These are phyloP conservation scores for Brenthis hecate DNA, from an alignment of 2,888 invertebrate genomes.

Conservation along the genomic window DNA sequence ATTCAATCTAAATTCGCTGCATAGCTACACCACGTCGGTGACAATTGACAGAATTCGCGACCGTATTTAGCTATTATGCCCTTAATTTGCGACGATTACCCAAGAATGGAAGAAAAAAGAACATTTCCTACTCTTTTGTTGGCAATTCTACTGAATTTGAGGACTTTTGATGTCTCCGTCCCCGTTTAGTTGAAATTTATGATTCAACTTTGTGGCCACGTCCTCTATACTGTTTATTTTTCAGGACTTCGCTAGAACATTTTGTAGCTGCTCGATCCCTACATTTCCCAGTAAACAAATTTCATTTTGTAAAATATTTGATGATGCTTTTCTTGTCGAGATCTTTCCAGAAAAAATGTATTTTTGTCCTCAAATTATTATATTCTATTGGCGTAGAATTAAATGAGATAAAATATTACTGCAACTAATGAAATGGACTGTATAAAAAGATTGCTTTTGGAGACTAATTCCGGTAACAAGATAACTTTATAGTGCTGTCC, in stretches of 20 bases:
- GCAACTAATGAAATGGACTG: conserved; percentile 10
- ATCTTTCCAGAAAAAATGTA: neutral
- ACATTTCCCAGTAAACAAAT: conserved; percentile 23
- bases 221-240: conserved; percentile 33
- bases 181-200: conserved; percentile 36
- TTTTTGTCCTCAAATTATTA: conserved; percentile 2
- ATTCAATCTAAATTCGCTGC: conserved; percentile 41
- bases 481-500: neutral
- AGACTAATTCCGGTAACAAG: neutral
- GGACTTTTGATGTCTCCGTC: conserved; percentile 48
- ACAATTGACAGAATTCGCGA: conserved; percentile 66
- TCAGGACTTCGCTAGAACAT: conserved; percentile 22
- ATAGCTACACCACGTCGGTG: conserved; percentile 36
- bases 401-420: neutral
- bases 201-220: conserved; percentile 37
- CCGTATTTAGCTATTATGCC: conserved; percentile 70
- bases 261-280: conserved; percentile 13
- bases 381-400: neutral
- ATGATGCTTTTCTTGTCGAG: conserved; percentile 2
- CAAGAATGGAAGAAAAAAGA: conserved; percentile 54
- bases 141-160: conserved; percentile 58
- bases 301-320: conserved; percentile 14
- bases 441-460: conserved; percentile 4
- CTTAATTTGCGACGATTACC: conserved; percentile 71
- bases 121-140: conserved; percentile 62